Evolutionary conservation across 1,140 invertebrate species (phyloP).

Genomic region (Portunus trituberculatus): DNA sequence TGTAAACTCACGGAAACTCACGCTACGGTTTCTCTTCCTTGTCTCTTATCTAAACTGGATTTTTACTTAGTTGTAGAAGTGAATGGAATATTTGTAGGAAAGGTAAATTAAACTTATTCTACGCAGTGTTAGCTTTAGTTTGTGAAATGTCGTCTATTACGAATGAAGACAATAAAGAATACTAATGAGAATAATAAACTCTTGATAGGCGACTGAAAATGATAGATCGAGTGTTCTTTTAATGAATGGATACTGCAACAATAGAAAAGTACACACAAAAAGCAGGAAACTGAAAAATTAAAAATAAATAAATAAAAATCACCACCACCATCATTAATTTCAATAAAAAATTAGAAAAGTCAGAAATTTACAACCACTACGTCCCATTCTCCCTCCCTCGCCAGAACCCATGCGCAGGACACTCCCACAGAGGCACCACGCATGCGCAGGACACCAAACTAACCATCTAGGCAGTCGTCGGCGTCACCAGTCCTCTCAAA

Average conservation of each 20-base stretch:
- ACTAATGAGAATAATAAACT: background rate
- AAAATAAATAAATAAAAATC: background rate
- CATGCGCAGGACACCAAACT: constrained; percentile 41
- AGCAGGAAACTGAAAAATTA: background rate
- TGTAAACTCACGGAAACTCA: too few relatives aligned
- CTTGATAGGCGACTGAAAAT: too few relatives aligned
- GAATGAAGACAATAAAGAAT: background rate
- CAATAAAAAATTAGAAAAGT: background rate
- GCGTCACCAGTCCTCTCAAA: constrained; percentile 39
- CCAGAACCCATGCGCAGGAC: background rate
- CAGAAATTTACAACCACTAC: too few relatives aligned
- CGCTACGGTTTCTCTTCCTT: too few relatives aligned
- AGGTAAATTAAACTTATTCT: too few relatives aligned
- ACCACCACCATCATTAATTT: background rate
- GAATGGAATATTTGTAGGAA: too few relatives aligned
- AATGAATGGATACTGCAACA: background rate
- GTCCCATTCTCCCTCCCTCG: background rate
- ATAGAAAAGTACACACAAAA: background rate
- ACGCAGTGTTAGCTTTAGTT: too few relatives aligned
- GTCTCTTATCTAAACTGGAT: too few relatives aligned
- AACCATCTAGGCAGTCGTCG: constrained; percentile 62
- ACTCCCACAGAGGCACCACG: background rate
- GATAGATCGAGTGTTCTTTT: too few relatives aligned
- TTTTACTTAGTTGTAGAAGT: too few relatives aligned
- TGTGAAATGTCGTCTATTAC: too few relatives aligned